A percentile compares a stretch with the other conserved stretches of the same genome.
phyloP scores from a whole-genome alignment of 2,797 vertebrate genomes.

The Netta rufina region DNA sequence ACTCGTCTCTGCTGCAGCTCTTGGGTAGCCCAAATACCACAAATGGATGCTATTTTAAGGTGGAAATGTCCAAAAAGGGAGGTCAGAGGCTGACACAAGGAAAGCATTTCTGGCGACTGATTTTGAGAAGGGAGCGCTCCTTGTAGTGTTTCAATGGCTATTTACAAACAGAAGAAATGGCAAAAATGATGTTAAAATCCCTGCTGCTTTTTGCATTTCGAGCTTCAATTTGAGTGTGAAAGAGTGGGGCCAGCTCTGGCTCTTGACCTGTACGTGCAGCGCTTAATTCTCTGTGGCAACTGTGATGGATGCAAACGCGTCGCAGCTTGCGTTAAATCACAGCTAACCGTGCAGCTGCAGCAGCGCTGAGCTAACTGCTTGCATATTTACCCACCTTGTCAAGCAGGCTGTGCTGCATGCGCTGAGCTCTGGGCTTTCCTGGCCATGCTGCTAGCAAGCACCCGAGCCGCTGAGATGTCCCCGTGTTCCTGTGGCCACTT shows the following conservation, averaged over 20 bases:
- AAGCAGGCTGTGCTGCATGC: neutral
- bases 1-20: neutral
- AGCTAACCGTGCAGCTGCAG: slow-evolving; percentile 22
- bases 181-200: neutral
- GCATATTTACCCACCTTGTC: slow-evolving; percentile 15
- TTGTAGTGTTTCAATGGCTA: neutral
- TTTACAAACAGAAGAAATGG: neutral
- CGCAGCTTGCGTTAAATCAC: slow-evolving; percentile 6
- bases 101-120: neutral
- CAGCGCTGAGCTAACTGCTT: slow-evolving; percentile 40
- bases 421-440: slow-evolving; percentile 27
- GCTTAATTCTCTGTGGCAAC: slow-evolving; percentile 31
- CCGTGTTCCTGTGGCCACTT: neutral
- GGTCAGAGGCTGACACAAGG: neutral
- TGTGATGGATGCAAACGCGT: neutral
- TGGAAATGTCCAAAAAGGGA: neutral
- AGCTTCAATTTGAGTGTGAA: neutral
- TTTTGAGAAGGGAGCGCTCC: neutral
- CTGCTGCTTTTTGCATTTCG: neutral
- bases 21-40: neutral
- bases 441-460: neutral
- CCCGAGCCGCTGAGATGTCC: accelerated
- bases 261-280: slow-evolving; percentile 30
- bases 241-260: neutral
- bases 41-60: neutral